A percentile compares a stretch with the other conserved stretches of the same genome.
Conservation (phyloP, 2,797 vertebrate genomes). For the Parotocinclus haroldoi region DNA sequence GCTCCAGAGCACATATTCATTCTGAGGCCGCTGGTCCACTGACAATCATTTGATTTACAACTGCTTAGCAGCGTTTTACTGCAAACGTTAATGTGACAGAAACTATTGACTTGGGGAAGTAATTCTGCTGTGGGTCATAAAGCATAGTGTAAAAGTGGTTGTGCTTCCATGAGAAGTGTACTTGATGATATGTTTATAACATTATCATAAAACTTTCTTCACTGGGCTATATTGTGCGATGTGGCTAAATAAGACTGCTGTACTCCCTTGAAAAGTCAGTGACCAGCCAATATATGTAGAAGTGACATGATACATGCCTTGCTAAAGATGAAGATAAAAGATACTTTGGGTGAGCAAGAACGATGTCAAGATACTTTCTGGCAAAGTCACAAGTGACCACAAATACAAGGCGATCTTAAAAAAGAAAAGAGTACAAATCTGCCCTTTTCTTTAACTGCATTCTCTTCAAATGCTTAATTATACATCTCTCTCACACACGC, state of each 20-base stretch:
- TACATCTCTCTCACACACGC: slow-evolving; percentile 42
- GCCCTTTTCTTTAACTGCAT: slow-evolving; percentile 34
- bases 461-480: slow-evolving; percentile 45
- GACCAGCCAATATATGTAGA: slow-evolving; percentile 19
- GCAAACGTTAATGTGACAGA: slow-evolving; percentile 55
- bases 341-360: background rate
- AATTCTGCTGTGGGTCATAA: slow-evolving; percentile 42
- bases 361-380: slow-evolving; percentile 4
- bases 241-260: background rate
- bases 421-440: slow-evolving; percentile 33
- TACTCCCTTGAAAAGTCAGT: slow-evolving; percentile 2
- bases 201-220: slow-evolving; percentile 36
- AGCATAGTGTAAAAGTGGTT: slow-evolving; percentile 43
- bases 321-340: background rate
- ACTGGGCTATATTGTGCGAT: slow-evolving; percentile 12
- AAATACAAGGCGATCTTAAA: slow-evolving; percentile 8
- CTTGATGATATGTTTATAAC: slow-evolving; percentile 48
- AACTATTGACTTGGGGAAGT: slow-evolving; percentile 47
- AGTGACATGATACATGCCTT: no score
- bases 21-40: slow-evolving; percentile 45
- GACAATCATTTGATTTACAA: slow-evolving; percentile 54
- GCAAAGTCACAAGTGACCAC: background rate
- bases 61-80: slow-evolving; percentile 46
- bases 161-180: slow-evolving; percentile 37
- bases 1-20: slow-evolving; percentile 46